Evolutionary conservation across 1,140 invertebrate genomes (phyloP), one percentile per base, ranked within the genome.

Genomic region (Camponotus floridanus): DNA sequence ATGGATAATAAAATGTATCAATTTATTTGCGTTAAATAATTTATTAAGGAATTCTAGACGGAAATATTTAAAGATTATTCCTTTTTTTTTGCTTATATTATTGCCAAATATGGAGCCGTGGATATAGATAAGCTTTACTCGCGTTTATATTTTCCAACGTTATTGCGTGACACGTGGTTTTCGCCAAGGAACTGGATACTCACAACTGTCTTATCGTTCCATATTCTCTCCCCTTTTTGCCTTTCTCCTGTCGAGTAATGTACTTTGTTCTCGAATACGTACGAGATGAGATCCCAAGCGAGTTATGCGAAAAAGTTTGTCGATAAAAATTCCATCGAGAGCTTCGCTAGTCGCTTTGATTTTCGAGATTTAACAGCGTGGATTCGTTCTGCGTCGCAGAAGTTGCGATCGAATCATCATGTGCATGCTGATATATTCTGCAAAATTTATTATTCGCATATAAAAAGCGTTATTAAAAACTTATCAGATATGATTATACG

Each of bases 271-370:
- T 83, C 79, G 79, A 81, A 81, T 81, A 81, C 55, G 67, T 73
- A 81, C 79, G 68, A 81, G 79, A 83, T 83, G 79, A 83, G 79
- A 83, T 81, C 79, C 68, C 79, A 45, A 73, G 73, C 86, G 59
- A 89, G 73, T 70, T 68, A 36, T 15, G 67, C 31, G 71, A 61
- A 55, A 33, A 90, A 87, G 73, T 90, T 90, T 85, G 48, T 33
- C 88, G 88, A 90, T 87, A 90, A 90, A 90, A 90, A 90, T 87
- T 90, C 73, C 81, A 90, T 90, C 88, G 86, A 79, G 73, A 76
- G 67, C 51, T 90, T 81, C 78, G 83, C 67, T 45, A 59, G 62
- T 68, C 26, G 76, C 70, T 78, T 81, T 64, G 61, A 68, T 79
- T 70, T 88, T 90, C 74, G 71, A 67, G 61, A 71, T 83, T 90